Evolutionary conservation across 2,888 invertebrate genomes (phyloP).

Genomic region (Scaptomyza caliginosa): DNA sequence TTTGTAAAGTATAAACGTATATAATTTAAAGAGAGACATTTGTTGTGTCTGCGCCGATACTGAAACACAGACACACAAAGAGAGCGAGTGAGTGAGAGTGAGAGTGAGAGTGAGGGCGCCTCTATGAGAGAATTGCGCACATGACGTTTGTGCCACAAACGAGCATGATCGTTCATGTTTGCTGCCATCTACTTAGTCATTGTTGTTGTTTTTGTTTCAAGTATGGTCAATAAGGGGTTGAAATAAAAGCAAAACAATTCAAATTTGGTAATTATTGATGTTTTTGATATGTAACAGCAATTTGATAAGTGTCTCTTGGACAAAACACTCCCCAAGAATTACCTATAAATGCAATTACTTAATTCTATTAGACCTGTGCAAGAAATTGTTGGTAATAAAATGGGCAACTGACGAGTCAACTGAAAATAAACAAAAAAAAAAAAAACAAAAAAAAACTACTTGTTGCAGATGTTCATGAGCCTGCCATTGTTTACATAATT

Average conservation of each 20-base stretch:
- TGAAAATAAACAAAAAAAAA: too few species aligned
- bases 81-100: neutral
- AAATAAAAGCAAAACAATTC: neutral
- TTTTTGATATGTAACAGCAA: neutral
- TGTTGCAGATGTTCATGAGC: slow-evolving; percentile 1
- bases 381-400: neutral
- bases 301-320: neutral
- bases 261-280: neutral
- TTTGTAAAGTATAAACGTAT: neutral
- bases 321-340: neutral
- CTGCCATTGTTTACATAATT: neutral
- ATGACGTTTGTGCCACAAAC: slow-evolving; percentile 12
- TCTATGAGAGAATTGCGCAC: slow-evolving; percentile 13
- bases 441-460: neutral
- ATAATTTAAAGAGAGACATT: neutral
- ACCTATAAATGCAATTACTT: neutral
- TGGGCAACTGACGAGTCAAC: neutral
- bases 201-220: neutral
- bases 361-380: neutral
- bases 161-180: slow-evolving; percentile 56
- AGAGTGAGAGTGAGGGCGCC: slow-evolving; percentile 16
- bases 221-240: slow-evolving; percentile 7
- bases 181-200: neutral
- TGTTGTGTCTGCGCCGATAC: slow-evolving; percentile 22
- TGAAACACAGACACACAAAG: neutral